Base-by-base conservation (phyloP, 2,113 vertebrate genomes). In the Struthidea cinerea region DNA sequence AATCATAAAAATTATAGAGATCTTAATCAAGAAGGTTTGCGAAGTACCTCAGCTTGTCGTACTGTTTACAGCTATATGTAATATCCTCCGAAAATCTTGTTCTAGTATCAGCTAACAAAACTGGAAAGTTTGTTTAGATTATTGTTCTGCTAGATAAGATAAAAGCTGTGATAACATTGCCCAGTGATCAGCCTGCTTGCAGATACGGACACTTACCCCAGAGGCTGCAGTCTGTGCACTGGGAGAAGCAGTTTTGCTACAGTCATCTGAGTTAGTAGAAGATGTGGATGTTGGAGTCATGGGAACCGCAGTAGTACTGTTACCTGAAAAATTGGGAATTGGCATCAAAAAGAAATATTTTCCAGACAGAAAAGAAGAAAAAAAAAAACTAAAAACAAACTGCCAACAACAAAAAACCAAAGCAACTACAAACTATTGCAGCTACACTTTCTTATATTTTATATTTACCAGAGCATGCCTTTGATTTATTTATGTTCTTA, bases 231-330 rank as follows among this genome's bases (percentile, higher is more conserved):
- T 98, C 97, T 99, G 99, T 84, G 98, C 93, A 15, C 98, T 96
- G 18, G 99, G 99, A 96, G 99, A 99, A 97, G 98, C 97, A 14
- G 97, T 99, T 98, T 99, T 99, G 73, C 98, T 98, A 96, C 99
- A 99, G 84, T 99, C 99, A 32, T 99, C 99, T 67, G 99, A 99
- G 90, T 99, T 99, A 74, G 98, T 99, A 91, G 99, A 99, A 87
- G 99, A 99, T 6, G 99, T 99, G 88, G 99, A 99, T 67, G 99
- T 99, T 89, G 99, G 99, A 98, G 99, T 99, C 99, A 99, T 99
- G 74, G 99, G 98, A 87, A 99, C 98, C 6, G 99, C 97, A 98
- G 98, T 98, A 97, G 97, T 99, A 96, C 97, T 98, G 94, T 97
- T 99, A 98, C 99, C 99, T 99, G 94, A 30, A 96, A 98, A 32